Evolutionary conservation across 2,888 invertebrate species (phyloP).

Genomic region (Bibio marci): DNA sequence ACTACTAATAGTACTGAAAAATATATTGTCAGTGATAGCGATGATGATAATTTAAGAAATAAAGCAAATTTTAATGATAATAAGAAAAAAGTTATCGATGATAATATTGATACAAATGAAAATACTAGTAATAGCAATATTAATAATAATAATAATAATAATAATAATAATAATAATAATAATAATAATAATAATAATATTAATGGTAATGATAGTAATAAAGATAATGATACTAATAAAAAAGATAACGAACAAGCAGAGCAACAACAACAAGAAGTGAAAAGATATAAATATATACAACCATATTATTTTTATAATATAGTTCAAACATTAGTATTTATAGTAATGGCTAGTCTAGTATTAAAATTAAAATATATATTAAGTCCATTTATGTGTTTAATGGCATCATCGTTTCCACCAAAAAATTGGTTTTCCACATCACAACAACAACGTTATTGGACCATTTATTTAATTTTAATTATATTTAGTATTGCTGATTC

Average conservation of each 20-base stretch:
- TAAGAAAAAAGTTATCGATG: background rate
- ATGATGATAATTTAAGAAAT: too few species aligned
- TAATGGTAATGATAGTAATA: background rate
- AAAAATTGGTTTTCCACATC: constrained; percentile 36
- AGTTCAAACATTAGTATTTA: constrained; percentile 51
- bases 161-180: background rate
- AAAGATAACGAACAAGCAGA: background rate
- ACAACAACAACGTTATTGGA: constrained; percentile 25
- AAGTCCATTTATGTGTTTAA: constrained; percentile 59
- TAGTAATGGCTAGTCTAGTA: constrained; percentile 52
- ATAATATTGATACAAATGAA: background rate
- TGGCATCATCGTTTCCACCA: constrained; percentile 47
- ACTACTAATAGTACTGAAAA: too few species aligned
- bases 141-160: background rate
- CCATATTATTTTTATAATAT: constrained; percentile 43
- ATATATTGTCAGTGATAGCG: too few species aligned
- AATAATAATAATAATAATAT: background rate
- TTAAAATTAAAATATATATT: constrained; percentile 66
- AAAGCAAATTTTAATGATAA: background rate
- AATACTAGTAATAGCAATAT: background rate
- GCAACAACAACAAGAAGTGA: background rate
- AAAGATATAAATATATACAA: constrained; percentile 1
- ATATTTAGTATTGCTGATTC: constrained; percentile 30
- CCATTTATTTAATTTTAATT: constrained; percentile 30
- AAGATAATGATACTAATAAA: background rate